Evolutionary conservation across 2,888 invertebrate species (phyloP), one percentile per base, ranked within the genome.

Genomic region (Cheilosia vernalis): DNA sequence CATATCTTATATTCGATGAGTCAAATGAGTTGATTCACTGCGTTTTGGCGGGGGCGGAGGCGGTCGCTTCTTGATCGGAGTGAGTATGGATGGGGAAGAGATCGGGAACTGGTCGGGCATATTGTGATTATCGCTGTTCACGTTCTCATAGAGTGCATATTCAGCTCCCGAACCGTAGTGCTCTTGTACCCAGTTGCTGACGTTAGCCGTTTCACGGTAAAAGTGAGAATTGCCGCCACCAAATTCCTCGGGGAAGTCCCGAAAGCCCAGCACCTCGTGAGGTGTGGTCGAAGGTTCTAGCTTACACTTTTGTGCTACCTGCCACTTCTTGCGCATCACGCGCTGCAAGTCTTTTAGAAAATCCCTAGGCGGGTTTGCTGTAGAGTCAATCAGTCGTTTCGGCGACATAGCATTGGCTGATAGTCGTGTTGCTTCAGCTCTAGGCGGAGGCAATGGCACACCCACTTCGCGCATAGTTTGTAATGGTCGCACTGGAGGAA

Each of bases 311-410:
- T 98, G 97, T 3, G 98, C 97, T 0, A 98, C 97, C 89, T 97
- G 97, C 97, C 97, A 97, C 89, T 98, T 98, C 90, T 97, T 97
- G 87, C 97, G 94, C 97, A 98, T 98, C 0, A 98, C 98, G 66
- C 97, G 93, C 90, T 98, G 98, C 60, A 98, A 93, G 91, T 98
- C 98, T 90, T 96, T 96, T 55, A 98, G 93, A 90, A 98, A 98
- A 78, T 96, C 96, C 30, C 95, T 95, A 0, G 96, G 96, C 2
- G 96, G 96, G 89, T 95, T 95, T 87, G 95, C 95, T 77, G 94
- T 93, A 0, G 95, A 95, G 78, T 96, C 96, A 0, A 94, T 94
- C 33, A 96, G 91, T 88, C 96, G 96, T 90, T 96, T 96, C 4
- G 96, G 96, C 9, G 96, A 96, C 81, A 85, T 87, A 49, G 89